Percentiles rank a stretch among this genome's conserved stretches.
phyloP scores from a whole-genome alignment of 2,888 invertebrate genomes.

The Mythimna pallens region DNA sequence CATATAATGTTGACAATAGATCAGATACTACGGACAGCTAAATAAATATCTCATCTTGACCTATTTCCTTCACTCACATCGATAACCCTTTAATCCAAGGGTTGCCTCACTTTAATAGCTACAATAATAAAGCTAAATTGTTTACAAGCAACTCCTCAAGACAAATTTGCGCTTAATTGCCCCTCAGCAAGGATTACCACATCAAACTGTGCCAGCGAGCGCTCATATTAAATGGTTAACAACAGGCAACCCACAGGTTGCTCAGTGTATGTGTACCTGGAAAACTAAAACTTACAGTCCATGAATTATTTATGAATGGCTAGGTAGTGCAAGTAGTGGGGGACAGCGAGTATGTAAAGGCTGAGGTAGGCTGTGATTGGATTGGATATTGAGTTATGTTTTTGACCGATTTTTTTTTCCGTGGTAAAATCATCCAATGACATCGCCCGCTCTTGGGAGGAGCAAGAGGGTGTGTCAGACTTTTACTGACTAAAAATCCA shows the following conservation, averaged over 20 bases:
- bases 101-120: constrained; percentile 1
- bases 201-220: constrained; percentile 68
- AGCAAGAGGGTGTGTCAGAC: too few relatives aligned
- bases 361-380: too few relatives aligned
- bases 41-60: background rate
- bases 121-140: constrained; percentile 41
- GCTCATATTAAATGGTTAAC: constrained; percentile 74
- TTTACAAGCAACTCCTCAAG: constrained; percentile 40
- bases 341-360: constrained; percentile 22
- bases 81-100: constrained; percentile 14
- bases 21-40: background rate
- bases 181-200: constrained; percentile 60
- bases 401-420: too few relatives aligned
- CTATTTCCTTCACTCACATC: background rate
- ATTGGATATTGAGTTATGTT: too few relatives aligned
- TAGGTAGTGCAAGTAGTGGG: constrained; percentile 45
- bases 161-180: constrained; percentile 65
- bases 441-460: too few relatives aligned
- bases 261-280: constrained; percentile 73
- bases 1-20: background rate
- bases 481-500: too few relatives aligned
- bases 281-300: constrained; percentile 81
- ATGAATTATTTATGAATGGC: constrained; percentile 79
- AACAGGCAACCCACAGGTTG: constrained; percentile 75
- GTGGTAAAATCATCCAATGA: too few relatives aligned